Base-by-base conservation (phyloP, 2,888 invertebrate genomes). In the Heliconius charithonia region DNA sequence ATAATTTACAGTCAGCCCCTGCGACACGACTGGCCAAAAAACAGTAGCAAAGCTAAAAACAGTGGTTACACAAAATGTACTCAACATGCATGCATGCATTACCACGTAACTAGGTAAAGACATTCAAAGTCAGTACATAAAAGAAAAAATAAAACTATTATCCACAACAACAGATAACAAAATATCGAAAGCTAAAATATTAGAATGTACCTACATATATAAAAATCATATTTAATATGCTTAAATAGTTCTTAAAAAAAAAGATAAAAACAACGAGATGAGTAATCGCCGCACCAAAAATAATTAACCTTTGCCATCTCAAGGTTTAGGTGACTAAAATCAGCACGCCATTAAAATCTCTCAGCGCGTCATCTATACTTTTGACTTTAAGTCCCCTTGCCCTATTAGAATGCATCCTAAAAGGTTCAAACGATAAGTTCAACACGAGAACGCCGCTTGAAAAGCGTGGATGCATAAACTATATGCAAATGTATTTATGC, bases 341-440 rank as follows among this genome's bases (percentile, higher is more conserved):
- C 91, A 90, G 90, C 91, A 90, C 91, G 85, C 91, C 90, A 92
- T 93, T 92, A 92, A 92, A 91, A 92, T 92, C 89, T 91, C 87
- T 92, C 87, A 90, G 89, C 87, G 89, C 90, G 89, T 87, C 89
- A 88, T 88, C 87, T 85, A 90, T 90, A 89, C 90, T 91, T 85
- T 88, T 89, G 89, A 91, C 89, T 93, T 92, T 88, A 90, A 93
- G 91, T 90, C 90, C 91, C 91, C 88, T 89, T 86, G 87, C 87
- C 87, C 91, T 92, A 93, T 92, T 93, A 93, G 92, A 93, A 91
- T 93, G 93, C 92, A 94, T 94, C 92, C 90, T 93, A 93, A 94
- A 92, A 93, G 93, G 91, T 90, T 92, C 92, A 90, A 90, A 89
- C 90, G 91, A 94, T 93, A 94, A 93, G 89, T 91, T 90, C 73